Conservation (phyloP, 2,888 invertebrate species). For the Lottia scabra region DNA sequence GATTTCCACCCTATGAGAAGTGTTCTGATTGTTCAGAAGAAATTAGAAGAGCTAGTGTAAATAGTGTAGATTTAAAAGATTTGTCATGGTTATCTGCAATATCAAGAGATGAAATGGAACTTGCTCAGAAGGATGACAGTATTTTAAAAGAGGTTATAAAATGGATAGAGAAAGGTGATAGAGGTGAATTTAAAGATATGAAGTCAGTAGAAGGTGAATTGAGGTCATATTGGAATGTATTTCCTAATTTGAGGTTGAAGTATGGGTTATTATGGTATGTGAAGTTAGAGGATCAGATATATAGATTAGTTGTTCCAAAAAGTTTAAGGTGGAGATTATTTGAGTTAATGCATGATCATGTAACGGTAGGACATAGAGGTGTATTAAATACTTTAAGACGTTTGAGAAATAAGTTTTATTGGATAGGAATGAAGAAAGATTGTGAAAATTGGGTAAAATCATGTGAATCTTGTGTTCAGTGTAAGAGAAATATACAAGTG, state of each 20-base stretch:
- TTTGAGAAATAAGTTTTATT: too few species aligned
- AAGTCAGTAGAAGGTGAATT: not conserved
- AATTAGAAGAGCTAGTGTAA: not conserved
- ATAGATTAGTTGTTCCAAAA: too few species aligned
- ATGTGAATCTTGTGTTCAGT: too few species aligned
- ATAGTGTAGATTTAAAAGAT: not conserved
- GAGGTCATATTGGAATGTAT: not conserved
- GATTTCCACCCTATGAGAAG: not conserved
- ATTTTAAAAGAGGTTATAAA: too few species aligned
- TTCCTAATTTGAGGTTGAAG: not conserved
- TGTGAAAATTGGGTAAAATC: too few species aligned
- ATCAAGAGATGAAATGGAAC: not conserved
- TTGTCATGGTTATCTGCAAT: not conserved
- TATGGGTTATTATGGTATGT: not conserved
- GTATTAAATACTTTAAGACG: too few species aligned
- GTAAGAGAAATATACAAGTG: too few species aligned
- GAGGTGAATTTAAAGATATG: not conserved
- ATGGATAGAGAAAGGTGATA: not conserved
- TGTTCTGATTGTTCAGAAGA: not conserved
- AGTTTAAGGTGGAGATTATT: too few species aligned
- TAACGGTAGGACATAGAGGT: too few species aligned
- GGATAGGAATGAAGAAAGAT: too few species aligned
- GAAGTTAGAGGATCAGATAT: too few species aligned
- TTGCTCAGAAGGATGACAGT: not conserved
- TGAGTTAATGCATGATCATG: too few species aligned